These are phyloP conservation scores for Pipa parva DNA, from an alignment of 2,113 vertebrate species.

Conservation along the genomic window DNA sequence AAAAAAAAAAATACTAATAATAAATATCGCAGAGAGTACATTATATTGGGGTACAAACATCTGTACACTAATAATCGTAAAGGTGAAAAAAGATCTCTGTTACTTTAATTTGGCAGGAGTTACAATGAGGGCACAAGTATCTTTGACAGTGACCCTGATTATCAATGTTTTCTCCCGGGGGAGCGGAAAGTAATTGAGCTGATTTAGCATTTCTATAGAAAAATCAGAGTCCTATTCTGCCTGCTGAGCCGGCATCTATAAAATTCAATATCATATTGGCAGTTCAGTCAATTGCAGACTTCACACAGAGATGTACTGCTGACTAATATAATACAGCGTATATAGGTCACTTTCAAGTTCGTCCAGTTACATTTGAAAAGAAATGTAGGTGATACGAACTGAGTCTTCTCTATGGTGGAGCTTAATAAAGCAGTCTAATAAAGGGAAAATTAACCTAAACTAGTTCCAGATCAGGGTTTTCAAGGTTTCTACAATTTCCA, in stretches of 20 bases:
- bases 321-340: not conserved
- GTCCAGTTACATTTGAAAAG: not conserved
- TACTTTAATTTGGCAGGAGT: too few relatives aligned
- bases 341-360: slow-evolving; percentile 1
- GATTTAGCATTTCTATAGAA: not conserved
- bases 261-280: slow-evolving; percentile 27
- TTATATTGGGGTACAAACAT: too few relatives aligned
- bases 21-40: too few relatives aligned
- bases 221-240: not conserved
- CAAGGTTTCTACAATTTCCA: too few relatives aligned
- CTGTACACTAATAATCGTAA: too few relatives aligned
- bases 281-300: not conserved
- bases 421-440: too few relatives aligned
- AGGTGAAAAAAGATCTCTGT: too few relatives aligned
- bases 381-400: not conserved
- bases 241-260: slow-evolving; percentile 29
- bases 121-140: too few relatives aligned
- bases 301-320: not conserved
- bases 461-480: too few relatives aligned
- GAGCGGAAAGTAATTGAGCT: not conserved
- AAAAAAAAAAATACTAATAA: too few relatives aligned
- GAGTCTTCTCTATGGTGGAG: too few relatives aligned
- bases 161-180: not conserved
- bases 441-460: too few relatives aligned
- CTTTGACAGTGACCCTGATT: not conserved